phyloP scores from a whole-genome alignment of 2,888 invertebrate genomes.

The Microplitis manilae region DNA sequence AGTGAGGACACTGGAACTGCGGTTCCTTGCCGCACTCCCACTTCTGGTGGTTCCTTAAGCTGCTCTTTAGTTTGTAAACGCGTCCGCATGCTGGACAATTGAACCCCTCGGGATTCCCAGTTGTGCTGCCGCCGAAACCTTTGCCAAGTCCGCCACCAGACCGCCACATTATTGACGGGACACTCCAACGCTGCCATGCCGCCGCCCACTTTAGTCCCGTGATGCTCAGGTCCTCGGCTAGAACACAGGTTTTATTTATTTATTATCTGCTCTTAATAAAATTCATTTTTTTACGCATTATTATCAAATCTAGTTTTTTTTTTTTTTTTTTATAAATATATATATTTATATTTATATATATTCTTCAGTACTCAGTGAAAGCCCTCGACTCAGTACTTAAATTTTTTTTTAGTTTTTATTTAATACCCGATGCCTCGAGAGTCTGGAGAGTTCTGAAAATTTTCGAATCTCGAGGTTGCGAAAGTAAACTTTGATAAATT shows the following conservation, averaged over 20 bases:
- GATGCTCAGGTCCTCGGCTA: slow-evolving; percentile 82
- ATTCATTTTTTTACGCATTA: slow-evolving; percentile 12
- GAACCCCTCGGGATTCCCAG: slow-evolving; percentile 74
- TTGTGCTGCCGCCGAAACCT: slow-evolving; percentile 59
- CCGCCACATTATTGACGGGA: slow-evolving; percentile 71
- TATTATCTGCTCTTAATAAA: slow-evolving; percentile 42
- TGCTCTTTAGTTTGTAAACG: slow-evolving; percentile 89
- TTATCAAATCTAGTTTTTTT: slow-evolving; percentile 3
- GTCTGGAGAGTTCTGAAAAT: slow-evolving; percentile 4
- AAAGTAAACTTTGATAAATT: not conserved
- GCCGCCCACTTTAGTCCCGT: slow-evolving; percentile 79
- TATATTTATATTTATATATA: slow-evolving; percentile 5
- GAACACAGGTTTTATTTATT: slow-evolving; percentile 67
- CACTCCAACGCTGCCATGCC: slow-evolving; percentile 76
- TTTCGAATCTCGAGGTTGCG: slow-evolving; percentile 15
- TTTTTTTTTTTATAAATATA: slow-evolving; percentile 1
- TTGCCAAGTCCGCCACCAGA: slow-evolving; percentile 67
- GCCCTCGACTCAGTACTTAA: slow-evolving; percentile 9
- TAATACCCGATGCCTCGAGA: not conserved
- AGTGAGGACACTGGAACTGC: slow-evolving; percentile 71
- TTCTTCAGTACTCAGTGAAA: not conserved
- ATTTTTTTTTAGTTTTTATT: slow-evolving; percentile 3
- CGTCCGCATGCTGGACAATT: slow-evolving; percentile 87
- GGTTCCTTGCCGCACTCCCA: slow-evolving; percentile 73
- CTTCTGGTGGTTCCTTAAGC: slow-evolving; percentile 72